Conservation (phyloP, 2,113 vertebrate genomes). For the Marcusenius ussheri region DNA sequence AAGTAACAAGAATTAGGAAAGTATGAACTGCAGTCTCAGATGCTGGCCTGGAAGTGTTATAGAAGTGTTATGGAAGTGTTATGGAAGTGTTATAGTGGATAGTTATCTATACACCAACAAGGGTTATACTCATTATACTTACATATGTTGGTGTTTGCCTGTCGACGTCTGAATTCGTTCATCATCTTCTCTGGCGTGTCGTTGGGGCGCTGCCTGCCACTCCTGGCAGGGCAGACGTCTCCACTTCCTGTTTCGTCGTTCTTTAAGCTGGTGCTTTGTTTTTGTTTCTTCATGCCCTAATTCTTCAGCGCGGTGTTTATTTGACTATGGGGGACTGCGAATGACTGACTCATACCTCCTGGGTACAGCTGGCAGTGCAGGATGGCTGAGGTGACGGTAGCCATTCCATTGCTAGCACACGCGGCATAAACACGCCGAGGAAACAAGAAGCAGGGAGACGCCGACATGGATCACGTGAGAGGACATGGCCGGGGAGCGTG, state of each 20-base stretch:
- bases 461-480: not conserved
- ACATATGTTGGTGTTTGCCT: not conserved
- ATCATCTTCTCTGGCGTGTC: not conserved
- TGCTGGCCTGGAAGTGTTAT: not conserved
- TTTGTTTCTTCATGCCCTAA: conserved; percentile 3
- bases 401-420: not conserved
- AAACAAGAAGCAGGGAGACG: not conserved
- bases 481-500: not conserved
- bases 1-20: conserved; percentile 28
- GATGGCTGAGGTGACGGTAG: not conserved
- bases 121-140: not conserved
- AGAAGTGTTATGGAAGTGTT: too few species aligned
- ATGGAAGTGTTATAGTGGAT: too few species aligned
- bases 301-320: conserved; percentile 10
- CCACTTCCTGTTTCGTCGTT: not conserved
- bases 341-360: not conserved
- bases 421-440: not conserved
- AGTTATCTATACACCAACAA: not conserved
- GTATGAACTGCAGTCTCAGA: conserved; percentile 24
- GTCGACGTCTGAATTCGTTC: not conserved
- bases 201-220: not conserved
- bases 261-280: not conserved
- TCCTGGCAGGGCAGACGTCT: not conserved
- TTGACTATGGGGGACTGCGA: not conserved
- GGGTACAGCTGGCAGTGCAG: not conserved